phyloP scores from a whole-genome alignment of 2,797 vertebrate species.

The Sebastiscus albofasciatus region DNA sequence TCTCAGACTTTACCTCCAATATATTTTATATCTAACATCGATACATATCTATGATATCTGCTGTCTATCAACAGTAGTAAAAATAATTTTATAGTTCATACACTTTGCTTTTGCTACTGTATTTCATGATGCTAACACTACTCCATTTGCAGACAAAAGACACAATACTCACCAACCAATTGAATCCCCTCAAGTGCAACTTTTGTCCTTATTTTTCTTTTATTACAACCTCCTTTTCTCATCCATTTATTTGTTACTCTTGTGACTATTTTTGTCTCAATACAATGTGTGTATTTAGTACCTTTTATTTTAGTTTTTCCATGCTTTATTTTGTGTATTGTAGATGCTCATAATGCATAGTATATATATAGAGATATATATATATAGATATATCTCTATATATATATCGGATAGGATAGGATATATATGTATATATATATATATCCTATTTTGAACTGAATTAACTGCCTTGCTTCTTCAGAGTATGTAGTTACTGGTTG shows the following conservation, averaged over 20 bases:
- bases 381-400: too few species aligned
- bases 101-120: neutral
- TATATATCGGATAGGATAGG: too few species aligned
- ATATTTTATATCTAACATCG: neutral
- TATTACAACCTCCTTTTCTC: neutral
- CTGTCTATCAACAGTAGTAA: neutral
- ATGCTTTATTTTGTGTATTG: neutral
- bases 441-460: too few species aligned
- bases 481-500: too few species aligned
- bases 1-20: neutral
- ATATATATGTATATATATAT: too few species aligned
- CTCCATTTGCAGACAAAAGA: neutral
- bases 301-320: neutral
- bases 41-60: neutral
- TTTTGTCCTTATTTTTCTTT: too few species aligned
- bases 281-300: neutral
- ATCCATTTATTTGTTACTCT: neutral
- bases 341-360: neutral
- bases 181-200: neutral
- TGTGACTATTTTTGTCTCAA: neutral
- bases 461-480: too few species aligned
- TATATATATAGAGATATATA: neutral
- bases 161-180: neutral
- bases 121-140: neutral
- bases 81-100: neutral